Evolutionary conservation across 2,888 invertebrate species (phyloP).

Genomic region (Lepidochitona cinerea): DNA sequence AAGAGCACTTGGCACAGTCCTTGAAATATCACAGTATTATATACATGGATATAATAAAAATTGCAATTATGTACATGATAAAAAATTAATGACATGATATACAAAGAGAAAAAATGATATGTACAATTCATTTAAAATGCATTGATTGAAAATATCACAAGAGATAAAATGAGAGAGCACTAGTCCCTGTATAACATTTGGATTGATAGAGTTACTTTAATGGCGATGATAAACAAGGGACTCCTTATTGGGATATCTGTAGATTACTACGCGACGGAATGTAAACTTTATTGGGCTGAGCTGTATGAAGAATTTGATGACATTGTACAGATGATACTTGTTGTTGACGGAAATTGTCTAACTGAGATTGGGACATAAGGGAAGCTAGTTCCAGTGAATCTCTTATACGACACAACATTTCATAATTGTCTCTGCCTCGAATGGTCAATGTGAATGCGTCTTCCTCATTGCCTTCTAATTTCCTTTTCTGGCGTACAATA

Average conservation of each 20-base stretch:
- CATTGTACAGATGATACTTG: not conserved
- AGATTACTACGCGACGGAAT: not conserved
- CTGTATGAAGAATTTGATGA: not conserved
- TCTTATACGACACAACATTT: slow-evolving; percentile 62
- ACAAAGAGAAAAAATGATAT: no score
- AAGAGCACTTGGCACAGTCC: no score
- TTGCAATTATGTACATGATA: no score
- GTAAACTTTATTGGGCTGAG: not conserved
- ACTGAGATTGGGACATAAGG: slow-evolving; percentile 54
- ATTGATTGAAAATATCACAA: no score
- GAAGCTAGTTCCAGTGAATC: slow-evolving; percentile 65
- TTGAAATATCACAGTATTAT: no score
- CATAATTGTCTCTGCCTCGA: slow-evolving; percentile 66
- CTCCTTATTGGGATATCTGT: not conserved
- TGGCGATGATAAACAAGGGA: not conserved
- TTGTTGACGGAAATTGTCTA: slow-evolving; percentile 48
- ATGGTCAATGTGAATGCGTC: slow-evolving; percentile 46
- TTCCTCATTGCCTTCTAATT: not conserved
- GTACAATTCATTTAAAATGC: no score
- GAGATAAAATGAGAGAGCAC: no score
- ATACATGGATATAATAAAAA: no score
- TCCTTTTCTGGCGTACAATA: not conserved
- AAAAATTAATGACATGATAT: no score
- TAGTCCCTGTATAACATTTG: no score
- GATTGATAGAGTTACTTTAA: no score